Evolutionary conservation across 2,113 vertebrate genomes (phyloP).

Genomic region (Ceyx melanurus): DNA sequence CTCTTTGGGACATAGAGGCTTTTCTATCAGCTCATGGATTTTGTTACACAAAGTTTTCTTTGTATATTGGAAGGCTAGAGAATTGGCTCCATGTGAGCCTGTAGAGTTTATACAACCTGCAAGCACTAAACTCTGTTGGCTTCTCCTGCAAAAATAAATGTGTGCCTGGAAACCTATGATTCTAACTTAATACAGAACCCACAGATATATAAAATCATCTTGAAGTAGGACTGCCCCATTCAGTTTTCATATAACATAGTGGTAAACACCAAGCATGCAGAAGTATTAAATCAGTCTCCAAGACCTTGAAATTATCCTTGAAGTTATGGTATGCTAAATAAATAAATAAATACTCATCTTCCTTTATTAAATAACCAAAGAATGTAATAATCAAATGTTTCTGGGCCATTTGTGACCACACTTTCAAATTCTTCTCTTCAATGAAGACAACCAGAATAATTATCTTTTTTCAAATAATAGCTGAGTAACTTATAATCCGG

Average conservation of each 20-base stretch:
- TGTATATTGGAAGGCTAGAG: slow-evolving; percentile 3
- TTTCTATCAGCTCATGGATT: slow-evolving; percentile 41
- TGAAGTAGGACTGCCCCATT: not conserved
- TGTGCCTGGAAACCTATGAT: not conserved
- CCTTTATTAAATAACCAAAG: not conserved
- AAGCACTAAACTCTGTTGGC: slow-evolving; percentile 8
- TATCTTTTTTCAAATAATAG: not conserved
- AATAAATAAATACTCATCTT: not conserved
- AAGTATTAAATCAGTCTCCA: not conserved
- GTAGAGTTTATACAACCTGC: slow-evolving; percentile 30
- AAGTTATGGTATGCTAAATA: not conserved
- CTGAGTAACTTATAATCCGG: not conserved
- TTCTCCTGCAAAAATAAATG: slow-evolving; percentile 13
- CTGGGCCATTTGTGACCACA: not conserved
- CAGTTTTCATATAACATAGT: not conserved
- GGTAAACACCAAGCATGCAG: not conserved
- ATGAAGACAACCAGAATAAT: not conserved
- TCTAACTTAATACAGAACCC: slow-evolving; percentile 15
- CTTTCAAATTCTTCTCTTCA: not conserved
- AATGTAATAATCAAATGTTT: not conserved
- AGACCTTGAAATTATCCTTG: not conserved
- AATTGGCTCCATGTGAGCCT: slow-evolving; percentile 4
- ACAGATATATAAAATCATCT: not conserved
- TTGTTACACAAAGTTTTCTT: slow-evolving; percentile 59
- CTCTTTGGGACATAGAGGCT: not conserved